These are phyloP conservation scores for Gallinago paraguaiae DNA, from an alignment of 2,113 vertebrate species.

Conservation along the genomic window DNA sequence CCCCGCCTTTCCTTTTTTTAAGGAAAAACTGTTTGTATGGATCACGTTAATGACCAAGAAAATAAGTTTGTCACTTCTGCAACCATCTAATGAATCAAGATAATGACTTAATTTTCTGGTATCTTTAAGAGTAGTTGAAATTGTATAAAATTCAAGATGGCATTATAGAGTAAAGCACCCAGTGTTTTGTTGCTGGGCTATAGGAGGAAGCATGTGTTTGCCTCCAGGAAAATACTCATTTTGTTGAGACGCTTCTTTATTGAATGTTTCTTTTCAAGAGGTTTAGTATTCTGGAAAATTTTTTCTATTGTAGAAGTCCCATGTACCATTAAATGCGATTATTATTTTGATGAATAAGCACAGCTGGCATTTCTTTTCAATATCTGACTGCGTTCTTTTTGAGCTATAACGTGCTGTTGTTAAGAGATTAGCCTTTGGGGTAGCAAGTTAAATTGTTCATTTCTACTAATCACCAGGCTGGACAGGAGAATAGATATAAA, in stretches of 20 bases:
- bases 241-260: background rate
- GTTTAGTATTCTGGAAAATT: constrained; percentile 51
- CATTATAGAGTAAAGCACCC: background rate
- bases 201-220: constrained; percentile 13
- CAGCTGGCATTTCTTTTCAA: constrained; percentile 65
- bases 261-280: constrained; percentile 47
- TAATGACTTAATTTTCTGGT: background rate
- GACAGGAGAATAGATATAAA: background rate
- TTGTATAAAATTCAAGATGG: background rate
- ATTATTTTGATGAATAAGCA: constrained; percentile 66
- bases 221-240: constrained; percentile 27
- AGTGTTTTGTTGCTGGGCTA: constrained; percentile 11
- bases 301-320: constrained; percentile 40
- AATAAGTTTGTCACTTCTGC: background rate
- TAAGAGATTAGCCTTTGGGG: constrained; percentile 51
- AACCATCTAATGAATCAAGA: background rate
- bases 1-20: background rate
- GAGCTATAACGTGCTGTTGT: constrained; percentile 43
- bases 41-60: background rate
- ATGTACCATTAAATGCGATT: constrained; percentile 64
- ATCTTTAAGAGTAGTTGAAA: background rate
- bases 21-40: background rate
- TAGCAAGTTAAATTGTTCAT: constrained; percentile 48
- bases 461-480: background rate
- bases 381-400: constrained; percentile 46